Base-by-base conservation (phyloP, 1,140 invertebrate species). In the Trinorchestia longiramus region DNA sequence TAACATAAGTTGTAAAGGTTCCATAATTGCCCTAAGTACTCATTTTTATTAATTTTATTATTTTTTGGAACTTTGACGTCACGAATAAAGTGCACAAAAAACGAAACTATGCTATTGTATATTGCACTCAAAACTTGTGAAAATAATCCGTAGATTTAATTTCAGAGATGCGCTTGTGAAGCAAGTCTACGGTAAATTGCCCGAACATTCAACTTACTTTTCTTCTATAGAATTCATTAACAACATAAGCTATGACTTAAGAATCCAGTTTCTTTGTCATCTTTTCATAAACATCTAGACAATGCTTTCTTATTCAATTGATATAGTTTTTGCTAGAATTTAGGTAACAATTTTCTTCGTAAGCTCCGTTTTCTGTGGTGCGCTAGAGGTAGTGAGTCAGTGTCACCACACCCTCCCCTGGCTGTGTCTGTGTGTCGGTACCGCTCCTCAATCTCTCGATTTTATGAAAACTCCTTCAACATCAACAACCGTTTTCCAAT, bases 281-380 rank as follows among this genome's bases (percentile, higher is more conserved):
- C 47, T 53, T 53, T 6, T 53, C 19, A n/a, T 19, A 53, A 53
- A 53, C 47, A 8, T 53, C 47, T 6, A 53, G 19, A 53, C n/a
- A 90, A 42, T 90, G n/a, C 41, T 8, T 42, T 90, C 4, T 4
- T 8, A 4, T 42, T 41, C 8, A 42, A 42, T 90, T 42, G 41
- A 42, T 90, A 11, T 90, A 90, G 88, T 90, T 90, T 4, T 28
- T 41, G 88, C 11, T 90, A 28, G 11, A 42, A 90, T 90, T 90
- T 28, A 77, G 36, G 28, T 11, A 41, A 42, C 42, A 91, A 90
- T 96, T 44, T 97, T 96, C 97, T 97, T 97, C 97, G 17, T 91
- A 47, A 90, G 47, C 47, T 90, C 87, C 77, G 95, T 96, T 96
- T 96, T 96, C 95, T 95, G 43, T 91, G 40, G 23, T 45, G 87